These are phyloP conservation scores for Vicugna pacos DNA, from an alignment of 2,113 vertebrate species.

Conservation along the genomic window DNA sequence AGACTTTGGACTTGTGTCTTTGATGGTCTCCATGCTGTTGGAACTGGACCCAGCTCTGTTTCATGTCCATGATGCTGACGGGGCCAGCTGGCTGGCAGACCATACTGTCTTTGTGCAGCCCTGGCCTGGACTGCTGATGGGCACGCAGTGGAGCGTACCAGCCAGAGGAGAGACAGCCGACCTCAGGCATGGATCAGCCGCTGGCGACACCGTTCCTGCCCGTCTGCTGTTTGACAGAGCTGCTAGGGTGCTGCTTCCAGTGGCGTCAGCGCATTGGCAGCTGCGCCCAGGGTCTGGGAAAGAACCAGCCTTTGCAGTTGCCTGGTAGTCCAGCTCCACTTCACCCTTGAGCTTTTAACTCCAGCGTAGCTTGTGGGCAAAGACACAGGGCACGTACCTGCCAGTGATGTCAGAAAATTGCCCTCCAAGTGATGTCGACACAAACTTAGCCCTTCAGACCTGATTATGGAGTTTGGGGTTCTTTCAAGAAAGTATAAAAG, in stretches of 20 bases:
- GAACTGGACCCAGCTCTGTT: not conserved
- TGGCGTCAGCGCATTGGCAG: constrained; percentile 41
- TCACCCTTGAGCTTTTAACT: not conserved
- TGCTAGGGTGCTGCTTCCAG: not conserved
- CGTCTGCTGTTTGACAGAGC: constrained; percentile 1
- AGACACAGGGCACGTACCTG: not conserved
- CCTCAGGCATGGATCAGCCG: not conserved
- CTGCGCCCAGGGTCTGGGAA: not conserved
- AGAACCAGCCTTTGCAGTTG: not conserved
- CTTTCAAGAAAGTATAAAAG: not conserved
- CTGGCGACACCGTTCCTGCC: not conserved
- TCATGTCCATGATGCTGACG: rapidly evolving
- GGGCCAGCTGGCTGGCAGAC: constrained; percentile 40
- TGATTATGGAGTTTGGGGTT: not conserved
- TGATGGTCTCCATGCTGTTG: rapidly evolving
- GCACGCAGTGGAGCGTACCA: not conserved
- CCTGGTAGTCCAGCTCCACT: not conserved
- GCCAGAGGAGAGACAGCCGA: not conserved
- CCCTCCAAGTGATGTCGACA: rapidly evolving
- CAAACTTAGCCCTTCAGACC: not conserved
- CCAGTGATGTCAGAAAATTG: not conserved
- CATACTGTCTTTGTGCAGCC: not conserved
- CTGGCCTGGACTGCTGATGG: not conserved
- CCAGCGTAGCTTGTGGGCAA: not conserved
- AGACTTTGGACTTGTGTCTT: not conserved